Evolutionary conservation across 2,888 invertebrate genomes (phyloP).

Genomic region (Coelopa pilipes): DNA sequence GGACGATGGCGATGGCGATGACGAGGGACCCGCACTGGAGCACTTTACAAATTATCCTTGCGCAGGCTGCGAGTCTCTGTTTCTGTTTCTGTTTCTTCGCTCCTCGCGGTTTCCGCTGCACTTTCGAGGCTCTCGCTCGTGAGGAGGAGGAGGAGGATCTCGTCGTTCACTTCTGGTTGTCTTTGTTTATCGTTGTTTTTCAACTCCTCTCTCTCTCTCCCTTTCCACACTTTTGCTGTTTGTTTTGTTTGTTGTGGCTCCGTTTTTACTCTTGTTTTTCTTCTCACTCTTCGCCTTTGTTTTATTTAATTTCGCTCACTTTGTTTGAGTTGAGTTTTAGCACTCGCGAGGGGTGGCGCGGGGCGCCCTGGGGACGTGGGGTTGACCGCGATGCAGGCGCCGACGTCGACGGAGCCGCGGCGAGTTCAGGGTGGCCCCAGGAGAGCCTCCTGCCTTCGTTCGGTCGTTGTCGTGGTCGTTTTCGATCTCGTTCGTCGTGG

Average conservation of each 20-base stretch:
- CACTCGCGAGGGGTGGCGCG: not conserved
- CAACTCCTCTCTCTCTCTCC: not conserved
- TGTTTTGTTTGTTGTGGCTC: too few relatives aligned
- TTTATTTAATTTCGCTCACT: slow-evolving; percentile 18
- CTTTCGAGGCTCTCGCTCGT: too few relatives aligned
- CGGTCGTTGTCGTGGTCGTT: not conserved
- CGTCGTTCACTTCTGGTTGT: not conserved
- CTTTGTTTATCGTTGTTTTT: too few relatives aligned
- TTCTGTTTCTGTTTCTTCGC: not conserved
- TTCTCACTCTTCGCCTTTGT: slow-evolving; percentile 23
- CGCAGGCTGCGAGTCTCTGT: not conserved
- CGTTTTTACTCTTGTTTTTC: not conserved
- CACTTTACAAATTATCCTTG: slow-evolving; percentile 6
- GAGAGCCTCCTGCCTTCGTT: not conserved
- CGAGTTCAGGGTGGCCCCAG: not conserved
- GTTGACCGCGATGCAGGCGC: not conserved
- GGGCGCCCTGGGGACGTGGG: not conserved
- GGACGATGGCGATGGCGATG: not conserved
- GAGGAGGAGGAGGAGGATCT: not conserved
- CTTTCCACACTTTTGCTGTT: slow-evolving; percentile 36
- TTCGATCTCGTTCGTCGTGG: not conserved
- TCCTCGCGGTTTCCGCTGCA: too few relatives aligned
- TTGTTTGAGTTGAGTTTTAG: slow-evolving; percentile 26
- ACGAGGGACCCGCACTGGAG: not conserved
- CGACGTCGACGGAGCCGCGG: not conserved